A percentile compares a stretch with the other conserved stretches of the same genome.
These are phyloP conservation scores for Melanotaenia nigrans DNA, from an alignment of 2,797 vertebrate genomes.

Conservation along the genomic window DNA sequence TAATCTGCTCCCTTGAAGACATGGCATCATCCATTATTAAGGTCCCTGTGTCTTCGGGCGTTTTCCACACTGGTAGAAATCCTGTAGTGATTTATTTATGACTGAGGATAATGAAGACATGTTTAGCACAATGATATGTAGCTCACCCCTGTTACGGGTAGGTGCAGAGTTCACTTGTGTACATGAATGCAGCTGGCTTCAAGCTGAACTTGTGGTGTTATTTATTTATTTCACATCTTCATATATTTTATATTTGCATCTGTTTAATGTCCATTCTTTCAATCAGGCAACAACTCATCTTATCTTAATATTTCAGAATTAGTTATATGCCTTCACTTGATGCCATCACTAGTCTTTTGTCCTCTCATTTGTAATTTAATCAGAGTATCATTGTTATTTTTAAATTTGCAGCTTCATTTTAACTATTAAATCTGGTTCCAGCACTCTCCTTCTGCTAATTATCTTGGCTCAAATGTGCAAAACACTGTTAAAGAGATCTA, in stretches of 20 bases:
- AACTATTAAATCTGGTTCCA: background rate
- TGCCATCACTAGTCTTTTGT: slow-evolving; percentile 17
- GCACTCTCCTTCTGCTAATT: background rate
- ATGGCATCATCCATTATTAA: slow-evolving; percentile 56
- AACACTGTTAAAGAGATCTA: background rate
- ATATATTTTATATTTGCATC: background rate
- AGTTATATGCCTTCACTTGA: background rate
- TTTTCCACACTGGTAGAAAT: slow-evolving; percentile 23
- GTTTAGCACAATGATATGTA: slow-evolving; percentile 23
- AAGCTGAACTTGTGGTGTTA: slow-evolving; percentile 27
- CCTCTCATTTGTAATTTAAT: slow-evolving; percentile 42
- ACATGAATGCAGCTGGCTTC: slow-evolving; percentile 16
- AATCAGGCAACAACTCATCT: background rate
- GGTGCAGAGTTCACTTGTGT: slow-evolving; percentile 8
- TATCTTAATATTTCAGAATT: slow-evolving; percentile 11
- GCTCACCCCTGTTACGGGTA: background rate
- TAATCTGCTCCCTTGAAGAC: slow-evolving; percentile 41
- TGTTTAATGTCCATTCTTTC: background rate
- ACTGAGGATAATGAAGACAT: slow-evolving; percentile 44
- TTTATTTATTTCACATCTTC: background rate
- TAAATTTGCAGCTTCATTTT: slow-evolving; percentile 12
- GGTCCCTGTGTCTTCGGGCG: slow-evolving; percentile 32
- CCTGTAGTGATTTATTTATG: slow-evolving; percentile 58
- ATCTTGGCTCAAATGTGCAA: slow-evolving; percentile 8
- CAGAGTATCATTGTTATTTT: slow-evolving; percentile 27